Percentiles rank a stretch among this genome's conserved stretches.
Conservation (phyloP, 1,140 invertebrate genomes). For the Apis cerana region DNA sequence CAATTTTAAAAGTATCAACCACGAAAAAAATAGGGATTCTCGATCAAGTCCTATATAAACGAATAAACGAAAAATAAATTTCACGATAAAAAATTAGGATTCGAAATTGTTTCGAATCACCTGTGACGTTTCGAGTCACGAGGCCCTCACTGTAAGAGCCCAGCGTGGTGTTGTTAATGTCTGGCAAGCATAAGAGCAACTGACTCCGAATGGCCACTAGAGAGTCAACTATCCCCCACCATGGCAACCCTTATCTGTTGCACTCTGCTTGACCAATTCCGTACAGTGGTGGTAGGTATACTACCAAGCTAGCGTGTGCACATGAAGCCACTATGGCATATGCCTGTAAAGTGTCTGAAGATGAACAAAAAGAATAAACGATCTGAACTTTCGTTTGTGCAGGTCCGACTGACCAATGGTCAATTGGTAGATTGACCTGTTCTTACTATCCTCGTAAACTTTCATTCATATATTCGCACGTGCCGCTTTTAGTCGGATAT, state of each 20-base stretch:
- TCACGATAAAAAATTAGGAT: background rate
- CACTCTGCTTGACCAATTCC: conserved; percentile 67
- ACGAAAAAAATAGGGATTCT: background rate
- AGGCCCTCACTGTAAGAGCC: conserved; percentile 52
- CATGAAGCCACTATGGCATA: background rate
- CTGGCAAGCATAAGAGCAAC: conserved; percentile 79
- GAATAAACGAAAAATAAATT: background rate
- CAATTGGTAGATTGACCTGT: conserved; percentile 78
- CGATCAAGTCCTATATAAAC: too few species aligned
- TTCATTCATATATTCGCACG: conserved; percentile 76
- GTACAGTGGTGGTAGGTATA: conserved; percentile 44
- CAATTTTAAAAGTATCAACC: background rate
- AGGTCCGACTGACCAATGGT: conserved; percentile 66
- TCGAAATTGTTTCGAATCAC: conserved; percentile 1
- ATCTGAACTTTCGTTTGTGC: conserved; percentile 65
- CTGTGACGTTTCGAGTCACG: conserved; percentile 46
- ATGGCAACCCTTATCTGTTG: conserved; percentile 74
- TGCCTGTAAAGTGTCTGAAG: conserved; percentile 1
- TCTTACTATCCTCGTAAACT: conserved; percentile 77
- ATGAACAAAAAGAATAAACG: conserved; percentile 54
- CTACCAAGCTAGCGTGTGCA: conserved; percentile 3
- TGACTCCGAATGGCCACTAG: conserved; percentile 75
- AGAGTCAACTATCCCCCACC: conserved; percentile 75
- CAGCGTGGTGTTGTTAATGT: conserved; percentile 68
- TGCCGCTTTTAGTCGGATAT: conserved; percentile 53